A percentile compares a stretch with the other conserved stretches of the same genome.
Conservation (phyloP, 92 coral and sea anemone genomes). For the Palythoa caribaeorum region DNA sequence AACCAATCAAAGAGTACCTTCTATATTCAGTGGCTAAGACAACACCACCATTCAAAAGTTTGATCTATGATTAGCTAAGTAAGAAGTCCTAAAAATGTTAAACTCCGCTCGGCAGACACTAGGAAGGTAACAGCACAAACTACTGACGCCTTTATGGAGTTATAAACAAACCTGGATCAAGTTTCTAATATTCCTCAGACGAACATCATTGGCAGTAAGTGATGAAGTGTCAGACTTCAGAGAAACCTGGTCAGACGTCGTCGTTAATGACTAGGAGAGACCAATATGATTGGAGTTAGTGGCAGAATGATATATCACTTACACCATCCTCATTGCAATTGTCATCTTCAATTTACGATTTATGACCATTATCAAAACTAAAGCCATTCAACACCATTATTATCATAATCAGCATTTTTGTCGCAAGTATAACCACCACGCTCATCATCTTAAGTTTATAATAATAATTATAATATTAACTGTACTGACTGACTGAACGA, state of each 20-base stretch:
- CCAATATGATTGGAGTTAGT: not conserved
- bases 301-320: not conserved
- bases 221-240: conserved; percentile 46
- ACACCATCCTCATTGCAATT: not conserved
- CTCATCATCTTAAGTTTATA: too few relatives aligned
- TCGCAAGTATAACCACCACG: too few relatives aligned
- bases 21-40: too few relatives aligned
- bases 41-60: too few relatives aligned
- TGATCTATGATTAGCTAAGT: too few relatives aligned
- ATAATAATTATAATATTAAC: too few relatives aligned
- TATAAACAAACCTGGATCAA: conserved; percentile 58
- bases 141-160: not conserved
- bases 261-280: not conserved
- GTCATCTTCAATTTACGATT: not conserved
- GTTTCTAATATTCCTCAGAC: conserved; percentile 66
- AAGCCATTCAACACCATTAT: not conserved
- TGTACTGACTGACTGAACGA: too few relatives aligned
- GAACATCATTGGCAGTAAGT: conserved; percentile 58
- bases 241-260: conserved; percentile 41
- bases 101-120: not conserved
- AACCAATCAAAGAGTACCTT: too few relatives aligned
- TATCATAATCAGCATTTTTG: too few relatives aligned
- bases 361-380: not conserved
- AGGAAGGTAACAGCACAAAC: not conserved
- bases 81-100: too few relatives aligned